Base-by-base conservation (phyloP, 2,888 invertebrate species). In the Branchipolynoe longqiensis region DNA sequence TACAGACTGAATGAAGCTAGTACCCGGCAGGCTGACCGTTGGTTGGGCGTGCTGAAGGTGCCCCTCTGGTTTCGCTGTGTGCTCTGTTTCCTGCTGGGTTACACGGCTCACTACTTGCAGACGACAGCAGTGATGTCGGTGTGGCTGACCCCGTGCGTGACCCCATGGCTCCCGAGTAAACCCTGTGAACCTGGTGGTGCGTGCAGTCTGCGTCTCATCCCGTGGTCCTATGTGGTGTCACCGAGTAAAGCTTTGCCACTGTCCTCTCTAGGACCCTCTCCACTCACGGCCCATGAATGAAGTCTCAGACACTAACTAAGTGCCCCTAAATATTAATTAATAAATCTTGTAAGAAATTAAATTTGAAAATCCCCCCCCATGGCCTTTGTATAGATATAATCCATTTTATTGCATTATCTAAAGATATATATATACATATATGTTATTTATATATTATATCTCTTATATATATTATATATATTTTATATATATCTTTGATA, bases 161-260 rank as follows among this genome's bases (percentile, higher is more conserved):
- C 62, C 62, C 62, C 31, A 25, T 31, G 12, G 14, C 62, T 62
- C 4, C 62, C 25, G 28, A 69, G 69, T 69, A 25, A 33, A 33
- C 69, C 69, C 69, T n/a, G 69, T 69, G 36, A 69, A 12, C 38
- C 69, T 69, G 69, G 36, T 69, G 69, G 69, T 33, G 36, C 58
- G n/a, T 58, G 58, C n/a, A 33, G 22, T 69, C 36, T 33, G 69
- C 48, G 48, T 18, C 38, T 31, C 14, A 12, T 18, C 36, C 38
- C 18, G 69, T 69, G 33, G 69, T 69, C 36, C 69, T 69, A 38
- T 69, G 69, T 33, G 33, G 69, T 69, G 69, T 69, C 69, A 69
- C 69, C 36, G 69, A 14, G 58, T 58, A 4, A 8, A 58, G 58
- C 69, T 69, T 69, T 69, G 69, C 38, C n/a, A 48, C 69, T 38